Evolutionary conservation across 2,797 vertebrate species (phyloP).

Genomic region (Melanogrammus aeglefinus): DNA sequence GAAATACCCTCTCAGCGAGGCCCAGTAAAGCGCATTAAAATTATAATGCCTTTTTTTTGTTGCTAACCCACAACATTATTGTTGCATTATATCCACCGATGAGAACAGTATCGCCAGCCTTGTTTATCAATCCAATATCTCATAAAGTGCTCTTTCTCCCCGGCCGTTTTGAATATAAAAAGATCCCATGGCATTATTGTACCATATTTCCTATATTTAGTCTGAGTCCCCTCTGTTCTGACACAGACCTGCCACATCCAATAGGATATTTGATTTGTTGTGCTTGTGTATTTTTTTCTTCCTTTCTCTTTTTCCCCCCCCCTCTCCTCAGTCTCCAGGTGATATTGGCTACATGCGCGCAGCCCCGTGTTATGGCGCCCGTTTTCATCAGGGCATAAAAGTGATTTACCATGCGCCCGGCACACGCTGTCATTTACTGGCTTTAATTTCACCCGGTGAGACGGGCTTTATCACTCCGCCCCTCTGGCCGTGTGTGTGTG

Average conservation of each 20-base stretch:
- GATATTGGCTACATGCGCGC: constrained; percentile 70
- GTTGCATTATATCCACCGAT: constrained; percentile 69
- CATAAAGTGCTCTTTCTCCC: constrained; percentile 68
- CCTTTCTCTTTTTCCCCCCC: constrained; percentile 31
- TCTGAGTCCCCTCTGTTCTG: constrained; percentile 70
- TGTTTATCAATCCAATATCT: constrained; percentile 76
- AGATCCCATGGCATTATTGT: constrained; percentile 64
- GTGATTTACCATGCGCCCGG: constrained; percentile 77
- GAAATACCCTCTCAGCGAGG: constrained; percentile 66
- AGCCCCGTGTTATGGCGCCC: constrained; percentile 69
- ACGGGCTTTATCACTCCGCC: constrained; percentile 69
- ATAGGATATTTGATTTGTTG: constrained; percentile 74
- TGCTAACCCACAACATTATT: constrained; percentile 71
- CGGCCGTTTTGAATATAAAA: constrained; percentile 74
- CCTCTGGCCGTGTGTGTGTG: constrained; percentile 35
- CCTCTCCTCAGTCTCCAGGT: constrained; percentile 59
- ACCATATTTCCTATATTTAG: constrained; percentile 73
- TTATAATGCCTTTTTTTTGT: constrained; percentile 72
- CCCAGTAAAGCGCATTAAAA: constrained; percentile 72
- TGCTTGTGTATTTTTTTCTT: constrained; percentile 34
- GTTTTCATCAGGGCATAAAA: constrained; percentile 77
- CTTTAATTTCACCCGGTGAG: constrained; percentile 73
- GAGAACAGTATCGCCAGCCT: constrained; percentile 55
- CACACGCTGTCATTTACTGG: constrained; percentile 72
- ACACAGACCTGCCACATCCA: constrained; percentile 71